Evolutionary conservation across 2,888 invertebrate genomes (phyloP).

Genomic region (Trachelus stipa): DNA sequence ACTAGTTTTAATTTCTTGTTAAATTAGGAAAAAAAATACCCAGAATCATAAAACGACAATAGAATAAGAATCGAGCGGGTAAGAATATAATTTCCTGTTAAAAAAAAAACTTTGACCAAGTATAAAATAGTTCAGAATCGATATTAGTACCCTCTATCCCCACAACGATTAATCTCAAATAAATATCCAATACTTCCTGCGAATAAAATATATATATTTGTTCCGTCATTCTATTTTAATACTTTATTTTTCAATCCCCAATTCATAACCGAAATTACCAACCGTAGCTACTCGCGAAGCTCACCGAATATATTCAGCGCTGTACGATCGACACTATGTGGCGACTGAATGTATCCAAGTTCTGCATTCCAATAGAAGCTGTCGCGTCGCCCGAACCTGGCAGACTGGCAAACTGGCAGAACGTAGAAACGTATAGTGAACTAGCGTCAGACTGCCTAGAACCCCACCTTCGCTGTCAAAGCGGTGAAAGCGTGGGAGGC

Average conservation of each 20-base stretch:
- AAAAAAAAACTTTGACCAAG: neutral
- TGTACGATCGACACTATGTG: neutral
- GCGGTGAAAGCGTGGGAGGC: constrained; percentile 53
- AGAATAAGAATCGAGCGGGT: neutral
- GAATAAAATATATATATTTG: neutral
- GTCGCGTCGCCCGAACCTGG: constrained; percentile 47
- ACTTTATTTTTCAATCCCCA: neutral
- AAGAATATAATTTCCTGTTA: neutral
- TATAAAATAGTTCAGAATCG: neutral
- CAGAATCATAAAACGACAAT: neutral
- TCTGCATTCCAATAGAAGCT: constrained; percentile 24
- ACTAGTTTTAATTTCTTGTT: neutral
- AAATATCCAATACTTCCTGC: neutral
- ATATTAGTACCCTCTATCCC: neutral
- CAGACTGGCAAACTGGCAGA: constrained; percentile 49
- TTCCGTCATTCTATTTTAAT: neutral
- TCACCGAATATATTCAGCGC: neutral
- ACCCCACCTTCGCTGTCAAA: constrained; percentile 52
- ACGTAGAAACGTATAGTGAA: constrained; percentile 47
- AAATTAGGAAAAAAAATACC: neutral
- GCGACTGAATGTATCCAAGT: neutral
- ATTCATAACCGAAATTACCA: neutral
- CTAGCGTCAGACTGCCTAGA: constrained; percentile 38
- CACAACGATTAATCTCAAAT: neutral
- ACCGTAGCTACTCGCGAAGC: neutral